Base-by-base conservation (phyloP, 2,797 vertebrate genomes). In the Hemitrygon akajei region DNA sequence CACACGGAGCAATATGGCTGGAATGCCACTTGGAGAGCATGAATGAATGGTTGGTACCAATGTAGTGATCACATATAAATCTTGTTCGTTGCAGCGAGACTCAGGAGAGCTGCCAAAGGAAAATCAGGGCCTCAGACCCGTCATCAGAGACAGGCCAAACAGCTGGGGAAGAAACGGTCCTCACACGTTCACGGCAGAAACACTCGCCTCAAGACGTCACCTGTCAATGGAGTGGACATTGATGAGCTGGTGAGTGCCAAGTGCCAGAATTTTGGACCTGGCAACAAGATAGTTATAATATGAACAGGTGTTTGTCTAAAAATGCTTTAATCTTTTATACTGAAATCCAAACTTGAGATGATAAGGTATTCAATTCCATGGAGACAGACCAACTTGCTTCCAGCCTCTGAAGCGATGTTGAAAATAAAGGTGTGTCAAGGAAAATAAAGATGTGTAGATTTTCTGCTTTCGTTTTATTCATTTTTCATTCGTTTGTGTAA, bases 191-290 rank as follows among this genome's bases (percentile, higher is more conserved):
- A 93, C 58, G 94, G 94, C 75, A 95, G 95, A 94, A 95, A 96
- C 94, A 79, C 96, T 37, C 96, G 94, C 93, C 96, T 96, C 47
- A 97, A 96, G 95, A 94, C 94, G 4, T 95, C 96, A 7, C 95
- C 97, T 82, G 97, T 95, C 96, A 98, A 97, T 18, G 97, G 97
- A 0, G 96, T 97, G 3, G 98, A 99, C 96, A 98, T 99, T 0
- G 98, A 99, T 0, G 99, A 99, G 94, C 97, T 99, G 97, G 99
- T 99, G 96, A 97, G 97, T 95, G 93, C 76, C 87, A 89, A 66
- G 93, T 69, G n/a, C 34, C 77, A 82, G 40, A 47, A 81, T 63
- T 80, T 94, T 76, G 0, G 18, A 87, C 94, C 93, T 91, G 94
- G 95, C 80, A 9, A 82, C 71, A 94, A 34, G 0, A 40, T 94